phyloP scores from a whole-genome alignment of 2,888 invertebrate species.

The Tachystola acroxantha region DNA sequence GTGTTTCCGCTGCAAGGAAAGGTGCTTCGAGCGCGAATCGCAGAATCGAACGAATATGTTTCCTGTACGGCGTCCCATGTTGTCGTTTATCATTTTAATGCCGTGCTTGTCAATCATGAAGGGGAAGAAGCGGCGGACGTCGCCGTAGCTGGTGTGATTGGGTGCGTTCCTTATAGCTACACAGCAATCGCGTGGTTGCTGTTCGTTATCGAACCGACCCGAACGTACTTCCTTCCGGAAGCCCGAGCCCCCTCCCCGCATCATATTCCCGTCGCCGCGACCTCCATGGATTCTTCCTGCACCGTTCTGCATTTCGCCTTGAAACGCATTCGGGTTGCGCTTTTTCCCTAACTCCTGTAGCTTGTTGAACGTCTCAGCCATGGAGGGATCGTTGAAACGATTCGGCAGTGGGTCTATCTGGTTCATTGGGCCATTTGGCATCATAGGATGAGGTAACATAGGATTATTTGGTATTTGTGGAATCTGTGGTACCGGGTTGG shows the following conservation, averaged over 20 bases:
- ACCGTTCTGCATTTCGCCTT: slow-evolving; percentile 47
- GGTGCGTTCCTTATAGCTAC: slow-evolving; percentile 87
- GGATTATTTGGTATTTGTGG: slow-evolving; percentile 4
- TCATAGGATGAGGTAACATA: slow-evolving; percentile 12
- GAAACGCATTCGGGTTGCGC: slow-evolving; percentile 79
- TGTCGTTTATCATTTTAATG: slow-evolving; percentile 91
- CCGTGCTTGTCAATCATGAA: slow-evolving; percentile 91
- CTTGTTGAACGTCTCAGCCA: slow-evolving; percentile 52
- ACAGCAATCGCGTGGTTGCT: slow-evolving; percentile 64
- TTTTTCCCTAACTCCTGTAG: slow-evolving; percentile 74
- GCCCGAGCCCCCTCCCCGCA: slow-evolving; percentile 25
- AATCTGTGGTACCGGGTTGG: slow-evolving; percentile 15
- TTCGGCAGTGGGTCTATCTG: slow-evolving; percentile 11
- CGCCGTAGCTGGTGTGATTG: slow-evolving; percentile 85
- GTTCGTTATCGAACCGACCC: slow-evolving; percentile 47
- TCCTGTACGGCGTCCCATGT: slow-evolving; percentile 87
- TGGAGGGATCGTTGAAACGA: slow-evolving; percentile 47
- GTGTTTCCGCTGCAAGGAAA: slow-evolving; percentile 83
- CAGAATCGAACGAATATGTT: slow-evolving; percentile 88
- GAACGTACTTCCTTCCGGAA: slow-evolving; percentile 45
- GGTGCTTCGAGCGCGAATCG: slow-evolving; percentile 82
- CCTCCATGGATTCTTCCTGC: slow-evolving; percentile 19
- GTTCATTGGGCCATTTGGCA: slow-evolving; percentile 12
- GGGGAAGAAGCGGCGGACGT: slow-evolving; percentile 89
- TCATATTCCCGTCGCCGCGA: slow-evolving; percentile 23